Evolutionary conservation across 2,113 vertebrate species (phyloP).

Genomic region (Crotalus horridus): DNA sequence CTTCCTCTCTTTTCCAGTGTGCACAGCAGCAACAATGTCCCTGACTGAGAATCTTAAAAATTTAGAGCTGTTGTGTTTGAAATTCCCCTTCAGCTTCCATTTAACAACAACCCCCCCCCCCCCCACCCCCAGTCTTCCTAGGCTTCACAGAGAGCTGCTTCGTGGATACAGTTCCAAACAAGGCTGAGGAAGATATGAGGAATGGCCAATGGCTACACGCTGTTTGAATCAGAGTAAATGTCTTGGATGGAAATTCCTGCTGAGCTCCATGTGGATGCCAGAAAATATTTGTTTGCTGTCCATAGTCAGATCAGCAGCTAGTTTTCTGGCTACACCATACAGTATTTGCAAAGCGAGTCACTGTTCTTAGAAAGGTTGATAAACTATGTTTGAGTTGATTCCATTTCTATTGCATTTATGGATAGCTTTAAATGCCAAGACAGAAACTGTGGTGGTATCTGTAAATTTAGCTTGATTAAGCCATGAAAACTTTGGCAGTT

Average conservation of each 20-base stretch:
- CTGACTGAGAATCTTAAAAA: neutral
- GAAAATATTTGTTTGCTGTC: neutral
- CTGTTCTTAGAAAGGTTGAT: neutral
- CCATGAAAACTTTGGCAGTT: neutral
- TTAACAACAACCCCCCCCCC: neutral
- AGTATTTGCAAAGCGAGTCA: neutral
- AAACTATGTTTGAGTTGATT: neutral
- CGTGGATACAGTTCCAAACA: neutral
- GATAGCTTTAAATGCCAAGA: neutral
- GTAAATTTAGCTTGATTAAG: neutral
- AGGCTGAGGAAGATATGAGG: neutral
- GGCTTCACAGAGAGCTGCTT: neutral
- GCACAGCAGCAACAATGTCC: neutral
- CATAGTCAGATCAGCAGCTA: neutral
- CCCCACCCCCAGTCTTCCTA: neutral
- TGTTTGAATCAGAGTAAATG: neutral
- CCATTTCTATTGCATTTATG: neutral
- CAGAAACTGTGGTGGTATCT: neutral
- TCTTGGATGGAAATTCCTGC: neutral
- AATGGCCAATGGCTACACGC: neutral
- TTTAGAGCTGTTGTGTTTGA: neutral
- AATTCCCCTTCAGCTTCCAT: neutral
- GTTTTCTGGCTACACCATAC: constrained; percentile 2
- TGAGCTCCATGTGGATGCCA: neutral
- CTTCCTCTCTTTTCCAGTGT: too few species aligned